Conservation (phyloP, 2,888 invertebrate genomes). For the Troglohyphantes excavatus region DNA sequence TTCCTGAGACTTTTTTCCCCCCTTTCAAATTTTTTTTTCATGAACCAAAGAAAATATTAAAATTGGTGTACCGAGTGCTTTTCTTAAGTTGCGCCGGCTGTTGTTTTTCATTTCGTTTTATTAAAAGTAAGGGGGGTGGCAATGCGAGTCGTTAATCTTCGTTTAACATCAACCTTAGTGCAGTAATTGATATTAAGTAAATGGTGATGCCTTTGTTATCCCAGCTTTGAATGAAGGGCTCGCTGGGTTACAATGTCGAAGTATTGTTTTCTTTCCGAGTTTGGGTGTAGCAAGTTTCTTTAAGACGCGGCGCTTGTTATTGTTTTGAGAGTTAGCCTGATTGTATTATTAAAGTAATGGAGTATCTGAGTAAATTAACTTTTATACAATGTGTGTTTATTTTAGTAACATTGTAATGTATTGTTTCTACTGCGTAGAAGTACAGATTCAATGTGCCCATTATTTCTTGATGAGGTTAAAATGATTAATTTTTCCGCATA, state of each 20-base stretch:
- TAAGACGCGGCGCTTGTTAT: slow-evolving; percentile 1
- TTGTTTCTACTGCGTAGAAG: too few species aligned
- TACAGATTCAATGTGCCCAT: too few species aligned
- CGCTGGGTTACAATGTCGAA: not conserved
- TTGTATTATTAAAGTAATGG: not conserved
- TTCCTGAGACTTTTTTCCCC: not conserved
- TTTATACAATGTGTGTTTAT: not conserved
- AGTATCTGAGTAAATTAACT: not conserved
- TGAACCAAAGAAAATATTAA: slow-evolving; percentile 28
- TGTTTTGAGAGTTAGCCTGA: not conserved
- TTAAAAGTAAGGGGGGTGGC: not conserved
- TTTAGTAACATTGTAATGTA: not conserved
- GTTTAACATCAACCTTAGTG: slow-evolving; percentile 31
- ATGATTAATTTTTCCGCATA: too few species aligned
- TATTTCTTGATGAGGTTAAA: too few species aligned
- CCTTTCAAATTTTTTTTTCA: not conserved
- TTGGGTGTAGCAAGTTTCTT: not conserved
- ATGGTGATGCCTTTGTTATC: slow-evolving; percentile 1
- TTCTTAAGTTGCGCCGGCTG: slow-evolving; percentile 24
- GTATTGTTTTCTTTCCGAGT: not conserved
- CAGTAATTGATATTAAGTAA: slow-evolving; percentile 31
- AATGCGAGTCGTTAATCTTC: slow-evolving; percentile 18
- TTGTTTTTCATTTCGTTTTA: slow-evolving; percentile 32
- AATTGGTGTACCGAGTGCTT: slow-evolving; percentile 17
- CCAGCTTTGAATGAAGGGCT: not conserved